Evolutionary conservation across 2,113 vertebrate genomes (phyloP).

Genomic region (Coptodon bakossiorum): DNA sequence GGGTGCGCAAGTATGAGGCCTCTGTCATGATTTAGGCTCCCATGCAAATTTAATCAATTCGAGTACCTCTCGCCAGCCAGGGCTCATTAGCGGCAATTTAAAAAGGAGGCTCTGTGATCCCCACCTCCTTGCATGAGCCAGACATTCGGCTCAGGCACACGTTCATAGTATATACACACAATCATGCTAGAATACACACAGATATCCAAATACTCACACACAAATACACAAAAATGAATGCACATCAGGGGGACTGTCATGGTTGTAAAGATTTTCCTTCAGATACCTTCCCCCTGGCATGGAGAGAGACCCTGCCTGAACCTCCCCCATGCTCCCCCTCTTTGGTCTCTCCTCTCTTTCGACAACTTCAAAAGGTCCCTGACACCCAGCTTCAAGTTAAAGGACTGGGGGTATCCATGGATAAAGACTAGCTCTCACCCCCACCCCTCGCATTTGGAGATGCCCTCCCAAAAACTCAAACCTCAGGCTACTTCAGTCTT

Average conservation of each 20-base stretch:
- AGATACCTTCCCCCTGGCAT: constrained; percentile 68
- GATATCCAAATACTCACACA: constrained; percentile 39
- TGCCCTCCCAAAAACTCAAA: constrained; percentile 27
- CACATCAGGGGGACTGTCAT: constrained; percentile 57
- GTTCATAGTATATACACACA: constrained; percentile 3
- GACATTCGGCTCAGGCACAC: constrained; percentile 39
- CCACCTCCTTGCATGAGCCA: constrained; percentile 61
- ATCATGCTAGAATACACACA: constrained; percentile 19
- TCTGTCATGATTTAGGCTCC: constrained; percentile 75
- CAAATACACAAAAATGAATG: constrained; percentile 27
- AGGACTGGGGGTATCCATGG: constrained; percentile 58
- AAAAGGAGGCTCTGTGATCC: constrained; percentile 74
- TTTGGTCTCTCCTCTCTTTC: constrained; percentile 57
- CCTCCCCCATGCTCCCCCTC: not conserved
- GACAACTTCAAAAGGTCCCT: constrained; percentile 73
- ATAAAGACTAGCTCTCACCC: constrained; percentile 55
- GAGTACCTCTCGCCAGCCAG: constrained; percentile 76
- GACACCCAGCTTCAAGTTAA: constrained; percentile 69
- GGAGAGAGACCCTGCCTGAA: constrained; percentile 50
- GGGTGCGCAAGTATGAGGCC: constrained; percentile 58
- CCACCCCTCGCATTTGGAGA: constrained; percentile 18
- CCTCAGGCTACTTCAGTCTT: constrained; percentile 42
- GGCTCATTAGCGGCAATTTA: constrained; percentile 80
- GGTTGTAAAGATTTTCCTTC: constrained; percentile 74
- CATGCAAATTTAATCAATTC: constrained; percentile 85